Evolutionary conservation across 2,113 vertebrate genomes (phyloP).

Genomic region (Polypterus bichir): DNA sequence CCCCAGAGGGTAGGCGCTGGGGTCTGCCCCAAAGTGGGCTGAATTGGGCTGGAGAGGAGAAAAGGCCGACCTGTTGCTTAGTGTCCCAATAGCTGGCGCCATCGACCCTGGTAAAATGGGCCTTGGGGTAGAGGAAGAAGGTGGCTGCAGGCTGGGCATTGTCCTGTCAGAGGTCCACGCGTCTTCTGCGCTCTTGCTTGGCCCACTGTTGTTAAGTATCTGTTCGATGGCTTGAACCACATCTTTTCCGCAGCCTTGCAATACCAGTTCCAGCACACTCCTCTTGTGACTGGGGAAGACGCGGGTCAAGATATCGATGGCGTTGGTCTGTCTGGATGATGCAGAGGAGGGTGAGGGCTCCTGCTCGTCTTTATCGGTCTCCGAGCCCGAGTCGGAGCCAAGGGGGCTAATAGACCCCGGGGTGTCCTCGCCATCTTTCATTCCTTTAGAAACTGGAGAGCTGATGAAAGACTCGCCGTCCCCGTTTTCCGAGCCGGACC

Average conservation of each 20-base stretch:
- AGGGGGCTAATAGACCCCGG: constrained; percentile 78
- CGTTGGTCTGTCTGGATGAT: constrained; percentile 78
- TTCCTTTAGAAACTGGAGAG: constrained; percentile 70
- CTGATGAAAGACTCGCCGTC: constrained; percentile 76
- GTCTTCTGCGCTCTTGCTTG: constrained; percentile 51
- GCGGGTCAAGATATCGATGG: constrained; percentile 88
- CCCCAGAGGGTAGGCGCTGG: constrained; percentile 72
- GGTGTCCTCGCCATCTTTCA: constrained; percentile 71
- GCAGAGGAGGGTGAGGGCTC: constrained; percentile 64
- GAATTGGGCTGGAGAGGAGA: constrained; percentile 88
- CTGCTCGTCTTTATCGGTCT: constrained; percentile 84
- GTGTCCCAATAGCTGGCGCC: constrained; percentile 62
- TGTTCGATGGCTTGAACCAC: constrained; percentile 98
- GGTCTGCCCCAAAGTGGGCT: constrained; percentile 80
- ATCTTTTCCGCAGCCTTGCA: constrained; percentile 92
- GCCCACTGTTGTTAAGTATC: constrained; percentile 82
- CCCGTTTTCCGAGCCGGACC: constrained; percentile 87
- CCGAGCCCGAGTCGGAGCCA: constrained; percentile 86
- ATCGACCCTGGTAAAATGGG: constrained; percentile 81
- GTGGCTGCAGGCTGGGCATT: constrained; percentile 53
- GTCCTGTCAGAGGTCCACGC: constrained; percentile 68
- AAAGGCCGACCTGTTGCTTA: constrained; percentile 92
- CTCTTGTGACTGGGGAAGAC: constrained; percentile 94
- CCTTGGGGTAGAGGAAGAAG: constrained; percentile 58
- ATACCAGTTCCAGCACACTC: constrained; percentile 86